phyloP scores from a whole-genome alignment of 2,888 invertebrate genomes.

The Kuschelorhynchus macadamiae region DNA sequence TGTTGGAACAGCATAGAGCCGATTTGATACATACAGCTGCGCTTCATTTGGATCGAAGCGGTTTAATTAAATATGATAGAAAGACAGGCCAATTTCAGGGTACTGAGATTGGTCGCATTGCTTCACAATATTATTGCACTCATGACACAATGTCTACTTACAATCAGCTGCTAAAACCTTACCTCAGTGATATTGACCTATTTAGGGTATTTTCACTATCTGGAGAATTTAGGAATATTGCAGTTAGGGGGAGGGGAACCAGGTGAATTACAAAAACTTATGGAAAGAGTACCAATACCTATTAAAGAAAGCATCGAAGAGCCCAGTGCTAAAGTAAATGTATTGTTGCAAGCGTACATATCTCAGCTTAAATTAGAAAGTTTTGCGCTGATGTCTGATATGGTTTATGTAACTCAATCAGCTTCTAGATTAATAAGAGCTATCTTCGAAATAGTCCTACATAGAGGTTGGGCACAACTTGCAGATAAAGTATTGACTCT shows the following conservation, averaged over 20 bases:
- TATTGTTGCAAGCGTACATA: constrained; percentile 96
- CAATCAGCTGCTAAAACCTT: constrained; percentile 96
- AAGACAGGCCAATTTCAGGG: constrained; percentile 85
- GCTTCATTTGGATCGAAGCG: constrained; percentile 89
- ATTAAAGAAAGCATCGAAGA: constrained; percentile 99
- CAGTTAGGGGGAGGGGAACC: constrained; percentile 97
- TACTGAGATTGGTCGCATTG: constrained; percentile 96
- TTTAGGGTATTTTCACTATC: constrained; percentile 99
- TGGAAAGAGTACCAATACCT: constrained; percentile 96
- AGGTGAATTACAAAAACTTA: constrained; percentile 94
- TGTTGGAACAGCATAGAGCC: constrained; percentile 91
- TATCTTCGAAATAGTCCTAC: constrained; percentile 96
- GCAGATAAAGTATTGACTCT: constrained; percentile 95
- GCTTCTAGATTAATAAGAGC: constrained; percentile 95
- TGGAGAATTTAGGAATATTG: constrained; percentile 93
- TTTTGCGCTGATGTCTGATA: constrained; percentile 98
- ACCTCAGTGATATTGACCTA: constrained; percentile 96
- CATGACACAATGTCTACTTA: constrained; percentile 97
- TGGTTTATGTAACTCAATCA: constrained; percentile 99
- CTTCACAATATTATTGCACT: constrained; percentile 98
- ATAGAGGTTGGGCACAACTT: constrained; percentile 93
- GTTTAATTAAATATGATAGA: constrained; percentile 95
- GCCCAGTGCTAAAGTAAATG: constrained; percentile 96
- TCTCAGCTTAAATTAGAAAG: constrained; percentile 98
- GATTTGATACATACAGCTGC: constrained; percentile 98